phyloP scores from a whole-genome alignment of 1,140 invertebrate genomes.

The Trichomalopsis sarcophagae region DNA sequence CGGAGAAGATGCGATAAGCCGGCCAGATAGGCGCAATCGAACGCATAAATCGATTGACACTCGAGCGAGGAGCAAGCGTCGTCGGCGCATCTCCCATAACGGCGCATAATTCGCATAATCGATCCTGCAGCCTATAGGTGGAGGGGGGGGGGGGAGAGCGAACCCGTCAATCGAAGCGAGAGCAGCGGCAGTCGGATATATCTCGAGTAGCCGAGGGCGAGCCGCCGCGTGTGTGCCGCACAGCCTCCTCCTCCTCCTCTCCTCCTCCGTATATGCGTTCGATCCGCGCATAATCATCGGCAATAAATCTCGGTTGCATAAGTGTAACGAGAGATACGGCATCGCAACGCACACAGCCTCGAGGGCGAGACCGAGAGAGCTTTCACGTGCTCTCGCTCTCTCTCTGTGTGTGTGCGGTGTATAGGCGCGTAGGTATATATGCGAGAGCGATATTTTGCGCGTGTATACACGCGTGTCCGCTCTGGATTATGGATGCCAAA shows the following conservation, averaged over 20 bases:
- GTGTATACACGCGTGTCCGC: no score
- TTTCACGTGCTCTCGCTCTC: conserved; percentile 43
- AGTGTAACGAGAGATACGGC: conserved; percentile 75
- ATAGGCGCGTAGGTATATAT: no score
- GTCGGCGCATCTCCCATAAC: background rate
- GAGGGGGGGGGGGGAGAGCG: conserved; percentile 51
- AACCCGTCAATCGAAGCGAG: conserved; percentile 67
- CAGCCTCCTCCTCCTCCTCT: conserved; percentile 52
- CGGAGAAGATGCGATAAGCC: conserved; percentile 35
- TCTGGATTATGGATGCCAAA: background rate
- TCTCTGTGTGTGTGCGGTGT: background rate
- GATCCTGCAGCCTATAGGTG: conserved; percentile 19
- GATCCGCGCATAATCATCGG: conserved; percentile 70
- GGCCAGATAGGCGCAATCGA: conserved; percentile 29
- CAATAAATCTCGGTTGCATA: conserved; percentile 76
- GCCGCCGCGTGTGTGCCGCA: conserved; percentile 17
- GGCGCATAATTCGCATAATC: conserved; percentile 57
- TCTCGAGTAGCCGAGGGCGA: conserved; percentile 62
- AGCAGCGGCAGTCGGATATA: conserved; percentile 48
- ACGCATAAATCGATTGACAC: conserved; percentile 49
- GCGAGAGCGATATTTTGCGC: background rate
- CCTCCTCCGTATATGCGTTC: conserved; percentile 60
- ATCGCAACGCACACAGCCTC: conserved; percentile 74
- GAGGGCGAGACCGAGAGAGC: conserved; percentile 56
- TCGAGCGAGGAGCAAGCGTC: background rate